phyloP scores from a whole-genome alignment of 2,113 vertebrate genomes.

The Syrmaticus mikado region DNA sequence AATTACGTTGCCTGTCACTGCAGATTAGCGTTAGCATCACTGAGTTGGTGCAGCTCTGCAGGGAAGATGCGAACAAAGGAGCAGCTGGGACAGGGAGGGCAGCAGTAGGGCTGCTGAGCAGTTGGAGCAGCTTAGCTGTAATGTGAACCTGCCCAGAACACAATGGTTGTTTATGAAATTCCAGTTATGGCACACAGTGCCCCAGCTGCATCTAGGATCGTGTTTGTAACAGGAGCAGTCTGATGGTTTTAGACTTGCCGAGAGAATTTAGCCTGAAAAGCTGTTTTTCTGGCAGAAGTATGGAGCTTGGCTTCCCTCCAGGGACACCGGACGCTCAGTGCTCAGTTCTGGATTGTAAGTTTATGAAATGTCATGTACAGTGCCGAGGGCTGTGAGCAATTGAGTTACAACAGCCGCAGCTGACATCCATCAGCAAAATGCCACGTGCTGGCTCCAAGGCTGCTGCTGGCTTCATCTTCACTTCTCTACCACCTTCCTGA shows the following conservation, averaged over 20 bases:
- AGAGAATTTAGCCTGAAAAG: conserved; percentile 43
- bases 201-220: neutral
- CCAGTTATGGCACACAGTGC: neutral
- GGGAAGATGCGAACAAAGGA: neutral
- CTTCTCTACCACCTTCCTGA: neutral
- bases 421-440: neutral
- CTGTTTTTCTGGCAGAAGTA: neutral
- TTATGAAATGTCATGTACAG: conserved; percentile 3
- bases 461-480: neutral
- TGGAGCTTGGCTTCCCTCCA: conserved; percentile 42
- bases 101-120: neutral
- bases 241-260: conserved; percentile 11
- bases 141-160: neutral
- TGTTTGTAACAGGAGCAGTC: neutral
- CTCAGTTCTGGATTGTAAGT: neutral
- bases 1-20: neutral
- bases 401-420: neutral
- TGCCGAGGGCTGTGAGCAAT: neutral
- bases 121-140: neutral
- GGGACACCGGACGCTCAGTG: conserved; percentile 2
- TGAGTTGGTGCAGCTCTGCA: neutral
- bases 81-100: neutral
- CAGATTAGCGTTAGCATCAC: neutral
- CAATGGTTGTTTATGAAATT: neutral
- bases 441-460: neutral